Evolutionary conservation across 1,140 invertebrate genomes (phyloP), one percentile per base, ranked within the genome.

Genomic region (Parapsyche elsis): DNA sequence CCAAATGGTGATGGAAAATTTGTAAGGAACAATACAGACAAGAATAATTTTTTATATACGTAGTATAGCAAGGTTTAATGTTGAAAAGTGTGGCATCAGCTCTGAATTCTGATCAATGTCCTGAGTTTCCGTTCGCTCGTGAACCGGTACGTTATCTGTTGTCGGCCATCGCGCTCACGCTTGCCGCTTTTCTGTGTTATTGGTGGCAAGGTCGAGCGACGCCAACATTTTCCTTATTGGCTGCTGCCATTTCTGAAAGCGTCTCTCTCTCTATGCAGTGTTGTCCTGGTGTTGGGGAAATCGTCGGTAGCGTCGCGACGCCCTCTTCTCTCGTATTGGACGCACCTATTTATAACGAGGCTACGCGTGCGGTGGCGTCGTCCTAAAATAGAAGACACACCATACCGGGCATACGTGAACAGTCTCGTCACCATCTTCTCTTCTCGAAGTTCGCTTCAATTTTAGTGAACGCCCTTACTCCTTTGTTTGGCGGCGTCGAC

Each of bases 291-390:
- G 64, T 1, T 67, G 21, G 81, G 76, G 71, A 71, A 81, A 76
- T 59, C 24, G 46, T 14, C 44, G 24, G 21, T 23, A 24, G 49
- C 74, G 38, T 77, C 57, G 71, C 38, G 76, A 75, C 71, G 77
- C 75, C 70, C 19, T 38, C 46, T 30, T 30, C 53, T 49, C 61
- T 57, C 30, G 30, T 38, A 38, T 38, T 38, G 30, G 30, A 38
- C 7, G 46, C 46, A 44, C 49, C 38, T 81, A 81, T 81, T 81
- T 70, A 74, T 81, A 75, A 76, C 61, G 64, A 24, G 30, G 78
- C 30, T 23, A 53, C 81, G 78, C 81, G 71, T 81, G 81, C 78
- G 81, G 71, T 73, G 49, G 80, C 80, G 80, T 81, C 80, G 76
- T 12, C 45, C 78, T 12, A 26, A 81, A 81, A 81, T 81, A 81